Evolutionary conservation across 2,888 invertebrate genomes (phyloP), one percentile per base, ranked within the genome.

Genomic region (Drosophila kuntzei): DNA sequence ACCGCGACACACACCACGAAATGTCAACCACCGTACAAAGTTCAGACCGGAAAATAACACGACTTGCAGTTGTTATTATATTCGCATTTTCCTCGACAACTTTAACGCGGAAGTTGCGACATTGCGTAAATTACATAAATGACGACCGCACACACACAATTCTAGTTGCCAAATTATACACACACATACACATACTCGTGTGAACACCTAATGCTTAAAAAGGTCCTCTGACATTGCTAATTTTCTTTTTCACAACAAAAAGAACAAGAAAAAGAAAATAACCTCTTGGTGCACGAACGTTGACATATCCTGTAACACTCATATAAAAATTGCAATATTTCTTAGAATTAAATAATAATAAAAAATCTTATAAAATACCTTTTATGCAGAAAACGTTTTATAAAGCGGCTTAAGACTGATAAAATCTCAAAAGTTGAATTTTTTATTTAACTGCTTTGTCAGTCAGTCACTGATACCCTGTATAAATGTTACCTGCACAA

Each of bases 51-150:
- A 70, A 78, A 76, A 69, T 60, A 59, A 74, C 70, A 64, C 54
- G 65, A 70, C 63, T 63, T 70, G 55, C 69, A 58, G 54, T 68
- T 77, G 75, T 78, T 79, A 70, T 78, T 74, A 74, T 66, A 60
- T 61, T 69, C 69, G 44, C 70, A 66, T 69, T 77, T 68, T 27
- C 47, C 39, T 25, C 49, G 37, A 67, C 57, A 77, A 78, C 61
- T 69, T 73, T 46, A 36, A 25, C 61, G 49, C 66, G 67, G 68
- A 63, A 68, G 63, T 54, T 66, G 60, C 68, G 54, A 47, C 77
- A 60, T 68, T 77, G 72, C 61, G 65, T 72, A 62, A 72, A 65
- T 72, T 72, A 63, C 54, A 49, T 32, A 47, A 65, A 64, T 50
- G 51, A 18, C 18, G 29, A 46, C 43, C 50, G 41, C 29, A 27